A percentile compares a stretch with the other conserved stretches of the same genome.
Evolutionary conservation across 1,140 invertebrate genomes (phyloP).

Genomic region (Hylaeus volcanicus): DNA sequence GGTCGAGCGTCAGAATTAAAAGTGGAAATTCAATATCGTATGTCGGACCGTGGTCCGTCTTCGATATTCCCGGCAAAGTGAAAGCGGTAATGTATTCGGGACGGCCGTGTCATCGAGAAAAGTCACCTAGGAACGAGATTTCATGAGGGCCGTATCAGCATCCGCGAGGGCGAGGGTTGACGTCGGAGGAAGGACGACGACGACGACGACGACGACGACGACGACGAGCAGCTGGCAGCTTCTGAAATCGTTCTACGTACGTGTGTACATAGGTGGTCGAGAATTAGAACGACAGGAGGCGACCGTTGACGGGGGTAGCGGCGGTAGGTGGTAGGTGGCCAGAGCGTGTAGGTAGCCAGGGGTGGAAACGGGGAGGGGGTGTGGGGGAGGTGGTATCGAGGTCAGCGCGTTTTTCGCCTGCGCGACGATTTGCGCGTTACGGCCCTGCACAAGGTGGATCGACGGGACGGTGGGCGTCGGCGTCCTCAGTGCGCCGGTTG

Average conservation of each 20-base stretch:
- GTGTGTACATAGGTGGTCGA: constrained; percentile 56
- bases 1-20: constrained; percentile 29
- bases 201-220: background rate
- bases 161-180: constrained; percentile 1
- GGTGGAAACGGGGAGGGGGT: background rate
- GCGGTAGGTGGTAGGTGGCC: constrained; percentile 2
- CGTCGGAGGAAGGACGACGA: background rate
- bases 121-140: constrained; percentile 46
- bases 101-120: constrained; percentile 46
- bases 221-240: constrained; percentile 40
- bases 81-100: constrained; percentile 46
- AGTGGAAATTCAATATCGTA: constrained; percentile 53
- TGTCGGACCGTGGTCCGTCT: constrained; percentile 30
- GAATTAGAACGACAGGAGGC: constrained; percentile 63
- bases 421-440: constrained; percentile 75
- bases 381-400: constrained; percentile 72
- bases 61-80: constrained; percentile 50
- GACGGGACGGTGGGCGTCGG: constrained; percentile 75
- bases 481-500: constrained; percentile 77
- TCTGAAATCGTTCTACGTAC: constrained; percentile 49
- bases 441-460: constrained; percentile 68
- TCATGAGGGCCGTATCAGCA: constrained; percentile 41
- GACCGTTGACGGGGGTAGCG: constrained; percentile 31
- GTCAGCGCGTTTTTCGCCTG: constrained; percentile 80
- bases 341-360: background rate